These are phyloP conservation scores for Lasioglossum pauxillum DNA, from an alignment of 2,888 invertebrate species.

Conservation along the genomic window DNA sequence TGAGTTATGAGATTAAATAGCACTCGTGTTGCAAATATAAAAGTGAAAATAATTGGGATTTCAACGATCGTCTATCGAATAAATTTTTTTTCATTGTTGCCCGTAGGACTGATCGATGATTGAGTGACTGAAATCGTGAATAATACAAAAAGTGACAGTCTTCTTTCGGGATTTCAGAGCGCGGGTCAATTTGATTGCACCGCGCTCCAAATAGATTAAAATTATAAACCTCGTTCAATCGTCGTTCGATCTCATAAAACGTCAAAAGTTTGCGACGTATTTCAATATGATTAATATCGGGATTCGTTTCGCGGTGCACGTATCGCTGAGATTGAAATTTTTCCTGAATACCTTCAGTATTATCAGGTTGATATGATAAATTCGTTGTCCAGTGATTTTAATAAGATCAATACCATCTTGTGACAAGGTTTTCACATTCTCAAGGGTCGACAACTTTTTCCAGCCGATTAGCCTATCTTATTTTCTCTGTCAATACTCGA, in stretches of 20 bases:
- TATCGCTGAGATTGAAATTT: neutral
- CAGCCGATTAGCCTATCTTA: conserved; percentile 35
- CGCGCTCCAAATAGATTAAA: neutral
- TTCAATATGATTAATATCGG: neutral
- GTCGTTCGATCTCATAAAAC: neutral
- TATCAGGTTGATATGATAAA: neutral
- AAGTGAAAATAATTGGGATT: neutral
- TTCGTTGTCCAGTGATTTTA: neutral
- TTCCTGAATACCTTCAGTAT: neutral
- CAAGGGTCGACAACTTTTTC: conserved; percentile 28
- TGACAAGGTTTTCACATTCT: conserved; percentile 3
- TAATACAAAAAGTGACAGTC: conserved; percentile 6
- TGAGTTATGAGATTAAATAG: neutral
- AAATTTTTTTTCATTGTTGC: conserved; percentile 16
- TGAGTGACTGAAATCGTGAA: neutral
- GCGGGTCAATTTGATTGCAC: neutral
- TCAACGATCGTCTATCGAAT: conserved; percentile 1
- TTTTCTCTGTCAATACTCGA: conserved; percentile 16
- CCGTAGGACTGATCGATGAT: conserved; percentile 24
- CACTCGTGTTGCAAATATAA: neutral
- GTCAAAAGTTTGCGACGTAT: neutral
- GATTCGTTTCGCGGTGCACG: neutral
- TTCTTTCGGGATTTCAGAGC: neutral
- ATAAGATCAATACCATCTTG: neutral
- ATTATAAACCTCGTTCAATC: neutral